Evolutionary conservation across 2,888 invertebrate genomes (phyloP), one percentile per base, ranked within the genome.

Genomic region (Epistrophella euchroma): DNA sequence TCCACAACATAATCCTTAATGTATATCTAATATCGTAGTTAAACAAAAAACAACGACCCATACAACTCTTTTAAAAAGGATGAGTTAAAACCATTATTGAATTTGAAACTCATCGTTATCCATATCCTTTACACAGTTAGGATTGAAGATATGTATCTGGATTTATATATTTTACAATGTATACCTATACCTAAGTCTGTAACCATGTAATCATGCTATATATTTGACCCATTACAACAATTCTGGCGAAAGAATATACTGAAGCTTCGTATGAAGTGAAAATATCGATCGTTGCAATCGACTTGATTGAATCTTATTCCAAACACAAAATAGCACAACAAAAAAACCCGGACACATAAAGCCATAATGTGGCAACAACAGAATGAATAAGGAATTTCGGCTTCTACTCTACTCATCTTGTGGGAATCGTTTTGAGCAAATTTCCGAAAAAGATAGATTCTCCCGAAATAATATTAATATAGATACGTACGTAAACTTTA

Each of bases 281-380:
- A 78, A 52, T 78, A 83, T 78, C 74, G 83, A 78, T 83, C 78
- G 77, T 60, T 83, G 78, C 72, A 77, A 83, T 78, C 62, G 60
- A 62, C 60, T 47, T 77, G 73, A 77, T 77, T 83, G 68, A 73
- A 83, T 78, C 32, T 60, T 37, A 60, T 73, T 15, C 47, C 43
- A 45, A 62, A 37, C 15, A 22, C 32, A 32, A 35, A 13, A 19
- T 35, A 60, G 11, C 7, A 73, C 25, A 71, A 22, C 64, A 47
- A 71, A 22, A 37, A 22, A 19, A 13, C 15, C 37, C 68, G 35
- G 17, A 68, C 43, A 52, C 15, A 19, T 15, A 15, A 45, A 35
- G 17, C 37, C n/a, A 60, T 55, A 55, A 37, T 52, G 15, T 15
- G 55, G 45, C 19, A 75, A 37, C 70, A 70, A 60, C 64, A 11